phyloP scores from a whole-genome alignment of 2,797 vertebrate species.

The Rhadinocentrus ornatus region DNA sequence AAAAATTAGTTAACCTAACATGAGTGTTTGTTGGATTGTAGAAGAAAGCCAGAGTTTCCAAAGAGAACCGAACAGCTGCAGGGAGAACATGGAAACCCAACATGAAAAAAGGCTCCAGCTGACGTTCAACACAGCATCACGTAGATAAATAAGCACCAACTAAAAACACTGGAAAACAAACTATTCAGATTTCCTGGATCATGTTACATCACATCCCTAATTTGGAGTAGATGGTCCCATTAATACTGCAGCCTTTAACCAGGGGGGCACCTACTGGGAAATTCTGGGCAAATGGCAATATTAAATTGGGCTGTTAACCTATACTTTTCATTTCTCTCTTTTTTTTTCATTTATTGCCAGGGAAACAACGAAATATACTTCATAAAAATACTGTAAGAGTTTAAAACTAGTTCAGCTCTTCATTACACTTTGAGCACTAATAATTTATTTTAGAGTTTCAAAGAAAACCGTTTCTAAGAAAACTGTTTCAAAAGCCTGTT shows the following conservation, averaged over 20 bases:
- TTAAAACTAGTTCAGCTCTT: not conserved
- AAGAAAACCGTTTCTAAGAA: not conserved
- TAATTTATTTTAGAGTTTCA: not conserved
- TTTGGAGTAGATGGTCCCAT: not conserved
- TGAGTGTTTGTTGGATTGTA: not conserved
- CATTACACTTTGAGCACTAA: not conserved
- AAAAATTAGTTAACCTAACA: not conserved
- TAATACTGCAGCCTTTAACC: not conserved
- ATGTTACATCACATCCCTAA: too few relatives aligned
- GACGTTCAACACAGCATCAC: not conserved
- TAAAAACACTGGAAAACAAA: too few relatives aligned
- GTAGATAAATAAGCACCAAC: too few relatives aligned
- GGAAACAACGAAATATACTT: not conserved
- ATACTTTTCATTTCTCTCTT: not conserved
- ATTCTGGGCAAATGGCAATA: not conserved
- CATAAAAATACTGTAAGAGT: not conserved
- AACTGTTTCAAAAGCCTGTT: not conserved
- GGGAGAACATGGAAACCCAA: too few relatives aligned
- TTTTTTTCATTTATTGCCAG: not conserved
- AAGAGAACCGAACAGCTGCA: too few relatives aligned
- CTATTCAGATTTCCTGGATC: too few relatives aligned
- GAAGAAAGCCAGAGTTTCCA: too few relatives aligned
- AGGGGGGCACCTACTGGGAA: not conserved
- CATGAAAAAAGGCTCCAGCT: not conserved
- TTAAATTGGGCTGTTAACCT: not conserved